Percentiles rank a stretch among this genome's conserved stretches.
phyloP scores from a whole-genome alignment of 2,888 invertebrate genomes.

The Thymelicus sylvestris region DNA sequence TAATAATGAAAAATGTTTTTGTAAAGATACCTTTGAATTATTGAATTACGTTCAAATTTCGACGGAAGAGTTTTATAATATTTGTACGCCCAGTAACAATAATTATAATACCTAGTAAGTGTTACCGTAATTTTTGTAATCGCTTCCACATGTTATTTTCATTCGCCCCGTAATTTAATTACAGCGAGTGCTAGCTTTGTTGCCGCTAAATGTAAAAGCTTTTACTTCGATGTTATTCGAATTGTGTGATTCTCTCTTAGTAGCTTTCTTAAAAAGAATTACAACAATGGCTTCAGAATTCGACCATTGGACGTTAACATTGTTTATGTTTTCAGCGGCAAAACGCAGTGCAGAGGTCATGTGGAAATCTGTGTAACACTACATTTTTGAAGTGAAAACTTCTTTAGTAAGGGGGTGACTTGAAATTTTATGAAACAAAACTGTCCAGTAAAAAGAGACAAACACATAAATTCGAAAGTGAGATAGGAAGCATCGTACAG shows the following conservation, averaged over 20 bases:
- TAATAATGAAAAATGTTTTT: not conserved
- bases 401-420: too few relatives aligned
- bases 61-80: too few relatives aligned
- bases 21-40: too few relatives aligned
- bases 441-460: too few relatives aligned
- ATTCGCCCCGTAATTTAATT: slow-evolving; percentile 15
- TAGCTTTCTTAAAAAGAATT: slow-evolving; percentile 13
- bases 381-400: too few relatives aligned
- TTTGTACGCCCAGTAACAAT: too few relatives aligned
- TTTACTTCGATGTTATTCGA: slow-evolving; percentile 21
- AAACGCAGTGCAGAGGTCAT: not conserved
- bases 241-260: slow-evolving; percentile 13
- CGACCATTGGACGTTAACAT: slow-evolving; percentile 2
- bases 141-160: slow-evolving; percentile 12
- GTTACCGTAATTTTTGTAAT: slow-evolving; percentile 11
- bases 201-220: slow-evolving; percentile 16
- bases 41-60: too few relatives aligned
- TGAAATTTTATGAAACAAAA: too few relatives aligned
- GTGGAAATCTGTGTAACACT: slow-evolving; percentile 1
- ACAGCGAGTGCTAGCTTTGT: slow-evolving; percentile 19
- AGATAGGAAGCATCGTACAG: too few relatives aligned
- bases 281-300: slow-evolving; percentile 6
- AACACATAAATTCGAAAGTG: too few relatives aligned
- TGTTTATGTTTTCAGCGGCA: slow-evolving; percentile 11
- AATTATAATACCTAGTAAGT: not conserved